These are phyloP conservation scores for Julus scandinavius DNA, from an alignment of 2,888 invertebrate genomes.

Conservation along the genomic window DNA sequence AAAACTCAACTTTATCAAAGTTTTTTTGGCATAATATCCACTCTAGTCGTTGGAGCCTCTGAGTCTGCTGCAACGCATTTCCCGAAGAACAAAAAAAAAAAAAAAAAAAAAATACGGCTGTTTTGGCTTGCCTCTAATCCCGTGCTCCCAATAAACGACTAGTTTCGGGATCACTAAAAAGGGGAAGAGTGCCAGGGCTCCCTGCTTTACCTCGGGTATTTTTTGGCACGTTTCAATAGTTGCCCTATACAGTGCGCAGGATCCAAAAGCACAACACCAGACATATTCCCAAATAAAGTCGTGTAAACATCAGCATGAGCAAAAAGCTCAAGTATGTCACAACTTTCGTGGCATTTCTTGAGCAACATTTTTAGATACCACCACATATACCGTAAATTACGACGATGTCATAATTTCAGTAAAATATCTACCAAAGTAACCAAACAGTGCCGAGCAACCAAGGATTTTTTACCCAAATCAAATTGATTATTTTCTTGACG, in stretches of 20 bases:
- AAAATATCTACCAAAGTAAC: no score
- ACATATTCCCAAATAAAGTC: conserved; percentile 4
- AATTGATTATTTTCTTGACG: no score
- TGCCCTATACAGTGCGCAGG: not conserved
- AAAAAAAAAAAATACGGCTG: not conserved
- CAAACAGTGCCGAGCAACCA: no score
- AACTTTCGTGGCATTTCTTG: not conserved
- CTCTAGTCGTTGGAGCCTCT: not conserved
- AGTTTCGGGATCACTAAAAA: not conserved
- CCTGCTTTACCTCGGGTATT: not conserved
- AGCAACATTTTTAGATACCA: not conserved
- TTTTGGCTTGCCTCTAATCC: not conserved
- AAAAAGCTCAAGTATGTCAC: not conserved
- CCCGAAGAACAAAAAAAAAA: not conserved
- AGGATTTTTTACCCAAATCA: no score
- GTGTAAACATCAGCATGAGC: not conserved
- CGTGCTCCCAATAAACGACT: not conserved
- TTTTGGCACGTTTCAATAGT: conserved; percentile 37
- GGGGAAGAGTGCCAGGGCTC: not conserved
- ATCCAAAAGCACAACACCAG: not conserved
- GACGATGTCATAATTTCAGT: no score
- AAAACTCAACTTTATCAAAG: not conserved
- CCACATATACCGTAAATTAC: no score
- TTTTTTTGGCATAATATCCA: conserved; percentile 38
- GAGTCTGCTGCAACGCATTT: not conserved